Percentiles rank a stretch among this genome's conserved stretches.
These are phyloP conservation scores for Cavia aperea DNA, from an alignment of 2,113 vertebrate species.

Conservation along the genomic window DNA sequence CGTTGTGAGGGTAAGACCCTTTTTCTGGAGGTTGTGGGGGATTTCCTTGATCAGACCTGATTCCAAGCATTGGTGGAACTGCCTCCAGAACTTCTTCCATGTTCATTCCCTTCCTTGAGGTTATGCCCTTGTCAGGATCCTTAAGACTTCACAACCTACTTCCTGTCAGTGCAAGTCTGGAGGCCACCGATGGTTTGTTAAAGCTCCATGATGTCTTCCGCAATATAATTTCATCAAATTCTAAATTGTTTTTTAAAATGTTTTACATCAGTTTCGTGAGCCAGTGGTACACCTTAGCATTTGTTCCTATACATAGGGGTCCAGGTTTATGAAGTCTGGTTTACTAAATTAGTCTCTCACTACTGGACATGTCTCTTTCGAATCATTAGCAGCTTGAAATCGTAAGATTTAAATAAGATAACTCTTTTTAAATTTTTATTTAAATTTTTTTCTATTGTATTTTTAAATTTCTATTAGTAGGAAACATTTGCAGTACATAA, in stretches of 20 bases:
- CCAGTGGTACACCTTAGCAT: background rate
- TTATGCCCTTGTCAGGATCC: background rate
- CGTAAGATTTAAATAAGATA: background rate
- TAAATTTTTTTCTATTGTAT: background rate
- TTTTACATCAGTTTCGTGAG: background rate
- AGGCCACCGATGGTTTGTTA: background rate
- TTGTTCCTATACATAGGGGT: background rate
- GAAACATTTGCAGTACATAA: background rate
- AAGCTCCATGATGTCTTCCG: background rate
- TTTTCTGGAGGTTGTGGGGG: background rate
- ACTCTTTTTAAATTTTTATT: background rate
- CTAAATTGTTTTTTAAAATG: background rate
- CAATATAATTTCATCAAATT: background rate
- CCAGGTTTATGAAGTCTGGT: background rate
- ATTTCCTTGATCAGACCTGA: background rate
- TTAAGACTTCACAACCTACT: background rate
- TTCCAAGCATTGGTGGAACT: background rate
- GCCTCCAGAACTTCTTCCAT: background rate
- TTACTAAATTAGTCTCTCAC: background rate
- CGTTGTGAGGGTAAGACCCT: background rate
- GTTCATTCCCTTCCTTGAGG: background rate
- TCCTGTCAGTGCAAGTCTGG: background rate
- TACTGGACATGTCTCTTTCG: background rate
- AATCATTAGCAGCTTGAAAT: background rate
- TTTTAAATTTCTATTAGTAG: background rate